A percentile compares a stretch with the other conserved stretches of the same genome.
These are phyloP conservation scores for Pedetes capensis DNA, from an alignment of 2,113 vertebrate genomes.

Conservation along the genomic window DNA sequence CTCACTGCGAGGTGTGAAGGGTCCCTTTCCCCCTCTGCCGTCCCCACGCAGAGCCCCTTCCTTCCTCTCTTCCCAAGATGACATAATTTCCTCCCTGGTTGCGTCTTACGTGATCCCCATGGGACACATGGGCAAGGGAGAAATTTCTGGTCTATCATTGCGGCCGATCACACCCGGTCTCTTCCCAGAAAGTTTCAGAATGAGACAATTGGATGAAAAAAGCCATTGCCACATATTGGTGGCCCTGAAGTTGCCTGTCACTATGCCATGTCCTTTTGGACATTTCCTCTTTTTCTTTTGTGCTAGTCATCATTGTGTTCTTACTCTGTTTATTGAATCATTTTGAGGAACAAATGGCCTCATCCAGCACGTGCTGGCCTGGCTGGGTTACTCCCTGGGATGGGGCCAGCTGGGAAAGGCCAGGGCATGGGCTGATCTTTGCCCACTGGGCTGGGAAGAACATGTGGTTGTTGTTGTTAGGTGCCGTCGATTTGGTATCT, in stretches of 20 bases:
- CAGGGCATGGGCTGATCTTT: neutral
- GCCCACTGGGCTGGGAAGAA: neutral
- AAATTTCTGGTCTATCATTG: neutral
- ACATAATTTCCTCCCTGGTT: neutral
- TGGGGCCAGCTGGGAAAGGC: neutral
- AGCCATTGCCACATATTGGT: slow-evolving; percentile 24
- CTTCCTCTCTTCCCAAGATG: neutral
- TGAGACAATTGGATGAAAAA: slow-evolving; percentile 36
- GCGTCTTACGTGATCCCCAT: neutral
- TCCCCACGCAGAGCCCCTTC: neutral
- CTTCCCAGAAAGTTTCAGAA: slow-evolving; percentile 65
- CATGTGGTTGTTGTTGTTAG: too few relatives aligned
- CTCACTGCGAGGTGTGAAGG: neutral
- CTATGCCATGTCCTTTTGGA: neutral
- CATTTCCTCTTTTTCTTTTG: neutral
- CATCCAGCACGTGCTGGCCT: neutral
- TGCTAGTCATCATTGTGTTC: neutral
- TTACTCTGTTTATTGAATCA: neutral
- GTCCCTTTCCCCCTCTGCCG: neutral
- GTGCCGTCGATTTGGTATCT: too few relatives aligned
- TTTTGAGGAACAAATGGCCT: neutral
- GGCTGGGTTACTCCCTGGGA: neutral
- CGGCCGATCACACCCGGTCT: neutral
- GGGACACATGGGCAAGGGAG: slow-evolving; percentile 23
- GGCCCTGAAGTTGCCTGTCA: slow-evolving; percentile 11